Evolutionary conservation across 2,888 invertebrate species (phyloP).

Genomic region (Holacanthella duospinosa): DNA sequence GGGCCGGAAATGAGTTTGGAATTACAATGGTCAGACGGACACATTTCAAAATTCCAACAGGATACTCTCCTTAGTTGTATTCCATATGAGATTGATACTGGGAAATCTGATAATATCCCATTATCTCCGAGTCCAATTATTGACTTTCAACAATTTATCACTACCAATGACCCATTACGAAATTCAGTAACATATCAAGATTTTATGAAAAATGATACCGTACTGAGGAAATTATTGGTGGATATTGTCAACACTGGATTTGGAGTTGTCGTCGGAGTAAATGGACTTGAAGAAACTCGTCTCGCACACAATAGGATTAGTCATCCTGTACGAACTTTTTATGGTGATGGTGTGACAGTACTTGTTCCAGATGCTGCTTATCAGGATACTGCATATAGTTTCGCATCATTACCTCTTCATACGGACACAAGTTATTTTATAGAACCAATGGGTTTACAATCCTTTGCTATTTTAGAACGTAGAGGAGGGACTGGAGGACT

Average conservation of each 20-base stretch:
- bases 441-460: constrained; percentile 59
- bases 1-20: constrained; percentile 42
- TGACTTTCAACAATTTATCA: constrained; percentile 22
- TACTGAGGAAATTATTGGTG: constrained; percentile 21
- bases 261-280: constrained; percentile 24
- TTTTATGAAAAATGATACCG: constrained; percentile 26
- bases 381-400: constrained; percentile 64
- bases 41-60: constrained; percentile 47
- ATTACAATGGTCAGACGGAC: constrained; percentile 52
- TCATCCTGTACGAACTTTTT: constrained; percentile 57
- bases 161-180: constrained; percentile 27
- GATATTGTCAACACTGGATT: constrained; percentile 26
- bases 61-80: constrained; percentile 44
- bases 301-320: constrained; percentile 49
- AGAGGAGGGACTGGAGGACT: constrained; percentile 59
- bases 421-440: constrained; percentile 69
- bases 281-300: constrained; percentile 50
- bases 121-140: not conserved
- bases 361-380: constrained; percentile 51
- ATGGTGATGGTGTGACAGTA: constrained; percentile 60
- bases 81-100: not conserved
- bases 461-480: constrained; percentile 52
- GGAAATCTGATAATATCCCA: not conserved
- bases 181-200: constrained; percentile 18
- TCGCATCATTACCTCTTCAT: constrained; percentile 56